phyloP scores from a whole-genome alignment of 1,140 invertebrate genomes.

The Neodiprion virginianus region DNA sequence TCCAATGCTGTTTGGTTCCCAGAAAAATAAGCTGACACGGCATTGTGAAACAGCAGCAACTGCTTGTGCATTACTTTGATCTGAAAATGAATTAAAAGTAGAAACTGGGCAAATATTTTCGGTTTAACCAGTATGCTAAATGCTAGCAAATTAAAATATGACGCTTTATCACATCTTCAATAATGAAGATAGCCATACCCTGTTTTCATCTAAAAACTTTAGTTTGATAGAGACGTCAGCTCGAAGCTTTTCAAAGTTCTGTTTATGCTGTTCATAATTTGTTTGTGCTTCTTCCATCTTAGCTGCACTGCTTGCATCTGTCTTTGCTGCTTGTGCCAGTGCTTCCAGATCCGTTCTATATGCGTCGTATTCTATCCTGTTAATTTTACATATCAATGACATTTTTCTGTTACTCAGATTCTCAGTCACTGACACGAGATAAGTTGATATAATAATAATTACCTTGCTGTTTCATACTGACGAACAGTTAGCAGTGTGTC shows the following conservation, averaged over 20 bases:
- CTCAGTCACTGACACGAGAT: neutral
- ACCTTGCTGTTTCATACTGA: conserved; percentile 92
- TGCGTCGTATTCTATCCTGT: conserved; percentile 95
- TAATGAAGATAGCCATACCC: conserved; percentile 66
- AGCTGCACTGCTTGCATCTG: conserved; percentile 64
- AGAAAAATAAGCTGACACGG: conserved; percentile 95
- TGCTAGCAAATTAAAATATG: neutral
- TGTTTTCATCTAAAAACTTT: conserved; percentile 95
- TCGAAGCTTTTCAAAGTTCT: conserved; percentile 89
- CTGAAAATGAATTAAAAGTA: conserved; percentile 64
- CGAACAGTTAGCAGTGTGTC: conserved; percentile 93
- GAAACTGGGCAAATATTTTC: conserved; percentile 14
- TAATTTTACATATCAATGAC: conserved; percentile 31
- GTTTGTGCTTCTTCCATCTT: conserved; percentile 81
- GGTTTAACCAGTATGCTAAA: conserved; percentile 5
- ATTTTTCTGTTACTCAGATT: neutral
- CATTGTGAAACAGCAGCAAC: conserved; percentile 93
- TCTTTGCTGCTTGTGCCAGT: conserved; percentile 70
- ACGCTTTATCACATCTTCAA: conserved; percentile 29
- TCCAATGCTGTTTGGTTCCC: conserved; percentile 93
- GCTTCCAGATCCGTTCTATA: conserved; percentile 92
- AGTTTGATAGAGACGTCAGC: conserved; percentile 95
- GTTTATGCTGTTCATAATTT: conserved; percentile 84
- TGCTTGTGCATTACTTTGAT: conserved; percentile 99
- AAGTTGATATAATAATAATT: conserved; percentile 26